Base-by-base conservation (phyloP, 2,113 vertebrate genomes). In the Callaeas wilsoni region DNA sequence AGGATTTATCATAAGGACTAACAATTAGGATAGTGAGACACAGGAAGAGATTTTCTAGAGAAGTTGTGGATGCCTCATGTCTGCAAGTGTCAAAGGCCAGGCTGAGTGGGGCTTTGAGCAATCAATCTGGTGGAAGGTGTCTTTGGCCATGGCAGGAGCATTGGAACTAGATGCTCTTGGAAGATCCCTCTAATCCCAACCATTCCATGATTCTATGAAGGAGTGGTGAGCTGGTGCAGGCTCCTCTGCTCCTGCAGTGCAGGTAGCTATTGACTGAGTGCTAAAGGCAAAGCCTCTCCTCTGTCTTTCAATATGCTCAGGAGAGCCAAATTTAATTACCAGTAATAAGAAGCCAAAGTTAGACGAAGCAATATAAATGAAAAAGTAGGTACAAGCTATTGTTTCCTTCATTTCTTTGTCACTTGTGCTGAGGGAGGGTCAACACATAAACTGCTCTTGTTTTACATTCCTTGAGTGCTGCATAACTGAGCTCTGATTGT, bases 1-100 rank as follows among this genome's bases (percentile, higher is more conserved):
- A 59, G 3, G 14, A 65, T 22, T 22, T 60, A 23, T 42, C 1
- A 8, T 32, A 26, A 64, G 10, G 21, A 18, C 13, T 65, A 41
- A 17, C 0, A 0, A 1, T 21, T 20, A 29, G 4, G 2, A 4
- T 55, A 33, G 18, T 56, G n/a, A 85, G 35, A 22, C 39, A 49
- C 3, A 46, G 44, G 44, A n/a, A 26, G 1, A 29, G 25, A 18
- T 63, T 57, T 12, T 44, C 49, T 21, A 35, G 39, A 42, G 19
- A 49, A 37, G 15, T 1, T 56, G 32, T 18, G 17, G 18, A 11
- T 52, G 16, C 2, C 7, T 11, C 29, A 9, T 33, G 16, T 26
- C 33, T 87, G 33, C 18, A 64, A 50, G 10, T 10, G 6, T 62
- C 64, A 44, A 52, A 78, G 16, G 10, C 10, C 14, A 74, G 6